Conservation (phyloP, 1,140 invertebrate species). For the Drosophila rhopaloa region DNA sequence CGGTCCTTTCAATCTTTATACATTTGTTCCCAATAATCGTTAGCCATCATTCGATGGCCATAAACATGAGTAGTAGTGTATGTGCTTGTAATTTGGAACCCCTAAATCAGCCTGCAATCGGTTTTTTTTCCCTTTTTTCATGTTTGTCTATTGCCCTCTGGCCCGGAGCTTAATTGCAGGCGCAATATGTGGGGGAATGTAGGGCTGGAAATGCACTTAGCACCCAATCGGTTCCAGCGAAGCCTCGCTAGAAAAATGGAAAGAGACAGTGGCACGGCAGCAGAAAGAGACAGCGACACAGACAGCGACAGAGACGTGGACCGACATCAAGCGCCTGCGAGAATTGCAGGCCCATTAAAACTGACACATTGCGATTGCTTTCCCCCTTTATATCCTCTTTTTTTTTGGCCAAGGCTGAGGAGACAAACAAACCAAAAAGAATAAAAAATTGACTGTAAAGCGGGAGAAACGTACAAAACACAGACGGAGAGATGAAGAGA, state of each 20-base stretch:
- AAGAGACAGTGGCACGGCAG: background rate
- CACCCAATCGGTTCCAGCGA: slow-evolving; percentile 51
- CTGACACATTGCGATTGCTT: slow-evolving; percentile 79
- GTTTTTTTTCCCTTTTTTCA: background rate
- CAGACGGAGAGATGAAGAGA: slow-evolving; percentile 5
- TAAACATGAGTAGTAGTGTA: slow-evolving; percentile 11
- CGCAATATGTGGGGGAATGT: background rate
- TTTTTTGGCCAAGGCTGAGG: slow-evolving; percentile 36
- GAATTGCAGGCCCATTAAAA: slow-evolving; percentile 80
- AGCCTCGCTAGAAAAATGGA: slow-evolving; percentile 17
- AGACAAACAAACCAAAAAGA: slow-evolving; percentile 16
- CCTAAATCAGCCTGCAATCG: slow-evolving; percentile 24
- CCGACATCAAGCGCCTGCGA: slow-evolving; percentile 66
- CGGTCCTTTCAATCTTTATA: too few relatives aligned
- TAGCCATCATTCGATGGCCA: background rate
- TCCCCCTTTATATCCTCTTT: slow-evolving; percentile 21
- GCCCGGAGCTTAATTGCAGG: slow-evolving; percentile 45
- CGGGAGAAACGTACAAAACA: slow-evolving; percentile 22
- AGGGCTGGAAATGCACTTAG: slow-evolving; percentile 46
- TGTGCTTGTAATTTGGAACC: slow-evolving; percentile 20
- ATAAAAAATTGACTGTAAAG: slow-evolving; percentile 4
- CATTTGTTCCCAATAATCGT: background rate
- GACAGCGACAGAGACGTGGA: slow-evolving; percentile 12
- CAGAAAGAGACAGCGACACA: slow-evolving; percentile 7
- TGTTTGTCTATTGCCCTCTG: slow-evolving; percentile 17